A percentile compares a stretch with the other conserved stretches of the same genome.
phyloP scores from a whole-genome alignment of 2,797 vertebrate genomes.

The Trematomus bernacchii region DNA sequence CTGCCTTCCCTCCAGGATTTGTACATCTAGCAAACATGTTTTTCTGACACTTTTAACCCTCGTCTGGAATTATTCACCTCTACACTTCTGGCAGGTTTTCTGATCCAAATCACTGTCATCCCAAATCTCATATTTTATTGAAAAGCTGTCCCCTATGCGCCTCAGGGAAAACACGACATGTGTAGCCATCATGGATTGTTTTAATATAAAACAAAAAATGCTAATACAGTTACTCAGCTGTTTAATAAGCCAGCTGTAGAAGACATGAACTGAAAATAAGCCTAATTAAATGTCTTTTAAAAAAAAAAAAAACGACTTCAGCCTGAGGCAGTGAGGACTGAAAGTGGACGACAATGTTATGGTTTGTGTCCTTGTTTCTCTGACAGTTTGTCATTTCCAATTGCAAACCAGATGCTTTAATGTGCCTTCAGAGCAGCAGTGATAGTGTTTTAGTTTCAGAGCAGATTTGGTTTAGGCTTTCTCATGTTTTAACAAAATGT shows the following conservation, averaged over 20 bases:
- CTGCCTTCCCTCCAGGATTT: not conserved
- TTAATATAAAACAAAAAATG: conserved; percentile 70
- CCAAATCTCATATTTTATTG: not conserved
- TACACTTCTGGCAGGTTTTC: conserved; percentile 15
- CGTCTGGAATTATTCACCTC: conserved; percentile 10
- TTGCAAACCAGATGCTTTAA: conserved; percentile 38
- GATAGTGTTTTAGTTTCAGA: conserved; percentile 30
- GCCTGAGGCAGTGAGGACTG: conserved; percentile 46
- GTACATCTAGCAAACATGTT: conserved; percentile 1
- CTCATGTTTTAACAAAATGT: not conserved
- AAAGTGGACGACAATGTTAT: conserved; percentile 58
- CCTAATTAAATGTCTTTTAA: conserved; percentile 64
- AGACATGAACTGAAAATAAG: conserved; percentile 66
- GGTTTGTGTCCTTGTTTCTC: conserved; percentile 48
- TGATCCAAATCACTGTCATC: conserved; percentile 6
- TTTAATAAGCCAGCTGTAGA: conserved; percentile 76
- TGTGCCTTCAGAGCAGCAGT: conserved; percentile 25
- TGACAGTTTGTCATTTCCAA: conserved; percentile 54
- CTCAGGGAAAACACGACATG: conserved; percentile 31
- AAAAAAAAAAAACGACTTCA: conserved; percentile 33
- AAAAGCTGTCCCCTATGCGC: conserved; percentile 21
- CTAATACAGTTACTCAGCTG: conserved; percentile 72
- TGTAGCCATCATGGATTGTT: conserved; percentile 64
- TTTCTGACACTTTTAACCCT: conserved; percentile 4
- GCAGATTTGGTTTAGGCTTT: conserved; percentile 16